phyloP scores from a whole-genome alignment of 2,797 vertebrate genomes.

The Phrynocephalus vlangalii region DNA sequence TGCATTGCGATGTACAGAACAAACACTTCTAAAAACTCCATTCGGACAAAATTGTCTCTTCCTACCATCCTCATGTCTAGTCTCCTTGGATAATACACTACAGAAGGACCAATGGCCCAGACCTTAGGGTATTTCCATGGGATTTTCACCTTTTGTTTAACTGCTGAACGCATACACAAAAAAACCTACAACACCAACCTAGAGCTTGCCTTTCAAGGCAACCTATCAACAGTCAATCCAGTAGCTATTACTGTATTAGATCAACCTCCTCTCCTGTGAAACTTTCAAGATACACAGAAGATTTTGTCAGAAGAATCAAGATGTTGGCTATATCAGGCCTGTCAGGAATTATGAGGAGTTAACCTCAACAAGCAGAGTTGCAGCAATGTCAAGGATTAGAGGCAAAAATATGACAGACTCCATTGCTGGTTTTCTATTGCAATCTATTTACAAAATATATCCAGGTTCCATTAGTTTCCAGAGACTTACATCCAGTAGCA shows the following conservation, averaged over 20 bases:
- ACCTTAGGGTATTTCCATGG: conserved; percentile 50
- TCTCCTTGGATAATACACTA: neutral
- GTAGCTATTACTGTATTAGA: conserved; percentile 1
- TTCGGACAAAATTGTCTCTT: no score
- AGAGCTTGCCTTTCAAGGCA: neutral
- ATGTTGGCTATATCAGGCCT: neutral
- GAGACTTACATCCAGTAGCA: no score
- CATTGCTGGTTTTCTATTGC: no score
- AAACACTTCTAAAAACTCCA: neutral
- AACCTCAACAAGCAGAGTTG: no score
- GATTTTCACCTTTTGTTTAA: conserved; percentile 61
- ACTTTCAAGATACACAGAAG: neutral
- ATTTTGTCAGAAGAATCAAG: neutral
- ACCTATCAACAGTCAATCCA: neutral
- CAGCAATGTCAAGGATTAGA: no score
- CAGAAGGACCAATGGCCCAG: no score
- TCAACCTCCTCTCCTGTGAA: neutral
- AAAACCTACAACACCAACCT: neutral
- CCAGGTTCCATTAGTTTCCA: no score
- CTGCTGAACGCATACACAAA: conserved; percentile 55
- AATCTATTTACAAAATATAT: no score
- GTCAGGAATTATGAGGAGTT: no score
- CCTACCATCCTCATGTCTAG: neutral
- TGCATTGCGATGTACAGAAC: no score
- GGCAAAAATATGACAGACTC: no score